Evolutionary conservation across 2,113 vertebrate genomes (phyloP), one percentile per base, ranked within the genome.

Genomic region (Xenopus laevis): DNA sequence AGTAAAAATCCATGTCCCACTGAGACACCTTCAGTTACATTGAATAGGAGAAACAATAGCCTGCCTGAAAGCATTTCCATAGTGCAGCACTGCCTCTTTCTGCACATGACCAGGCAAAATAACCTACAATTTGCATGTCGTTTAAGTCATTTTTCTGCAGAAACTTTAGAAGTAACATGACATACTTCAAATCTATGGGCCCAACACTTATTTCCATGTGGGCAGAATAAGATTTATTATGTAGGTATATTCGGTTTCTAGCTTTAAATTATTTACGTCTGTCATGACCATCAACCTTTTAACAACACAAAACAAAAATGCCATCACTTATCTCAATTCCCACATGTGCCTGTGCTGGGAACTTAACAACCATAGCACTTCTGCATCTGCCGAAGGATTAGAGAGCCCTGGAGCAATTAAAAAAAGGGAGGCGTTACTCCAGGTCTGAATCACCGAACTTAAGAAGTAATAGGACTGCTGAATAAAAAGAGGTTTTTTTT

Each of bases 221-320:
- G 11, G 3, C 11, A 5, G 20, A 27, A 13, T 27, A 13, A 61
- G 15, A 61, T 61, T 27, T 61, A 27, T 61, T 61, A 23, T 61
- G 20, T 30, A 61, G 23, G 59, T 30, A 30, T 61, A 27, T 61
- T 61, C 59, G 2, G 20, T 27, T 61, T 27, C 53, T 27, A 30
- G 59, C 21, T 61, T 59, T 61, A 27, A 61, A 61, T 61, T 27
- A 61, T 61, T 55, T 61, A 61, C 8, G 11, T 27, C 59, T 61
- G 59, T 61, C 59, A 13, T 27, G 23, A 30, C 59, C 20, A 61
- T 61, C 20, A 61, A 10, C 13, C 21, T 61, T 17, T 16, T 12
- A 30, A 61, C 20, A 61, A 27, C 59, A 27, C 10, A 61, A 11
- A 23, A n/a, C 53, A 55, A 55, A 55, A n/a, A n/a, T n/a, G 53